These are phyloP conservation scores for Nomada ferruginata DNA, from an alignment of 2,888 invertebrate genomes.

Conservation along the genomic window DNA sequence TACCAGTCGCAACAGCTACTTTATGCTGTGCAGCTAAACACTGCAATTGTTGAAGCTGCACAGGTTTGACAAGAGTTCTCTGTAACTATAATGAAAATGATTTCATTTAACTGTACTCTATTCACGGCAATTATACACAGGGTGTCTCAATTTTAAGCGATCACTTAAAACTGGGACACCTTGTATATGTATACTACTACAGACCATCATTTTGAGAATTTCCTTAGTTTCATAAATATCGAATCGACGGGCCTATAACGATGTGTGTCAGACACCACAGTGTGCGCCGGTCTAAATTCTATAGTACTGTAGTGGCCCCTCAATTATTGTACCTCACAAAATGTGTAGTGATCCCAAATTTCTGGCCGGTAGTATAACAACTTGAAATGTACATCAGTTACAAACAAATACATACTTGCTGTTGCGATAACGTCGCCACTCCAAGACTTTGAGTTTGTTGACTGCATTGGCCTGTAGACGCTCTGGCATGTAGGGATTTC, in stretches of 20 bases:
- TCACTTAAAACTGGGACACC: too few species aligned
- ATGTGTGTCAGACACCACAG: too few species aligned
- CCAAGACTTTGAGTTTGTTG: conserved; percentile 81
- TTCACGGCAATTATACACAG: not conserved
- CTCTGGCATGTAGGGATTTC: conserved; percentile 81
- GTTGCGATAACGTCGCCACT: conserved; percentile 80
- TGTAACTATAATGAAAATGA: conserved; percentile 65
- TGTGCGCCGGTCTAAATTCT: too few species aligned
- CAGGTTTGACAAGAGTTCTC: conserved; percentile 76
- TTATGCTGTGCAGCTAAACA: conserved; percentile 83
- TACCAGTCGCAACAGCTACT: conserved; percentile 78
- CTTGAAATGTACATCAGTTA: conserved; percentile 9
- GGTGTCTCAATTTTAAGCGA: too few species aligned
- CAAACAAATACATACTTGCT: conserved; percentile 76
- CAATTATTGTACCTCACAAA: too few species aligned
- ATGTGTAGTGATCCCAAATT: too few species aligned
- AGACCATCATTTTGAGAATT: not conserved
- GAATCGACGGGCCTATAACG: too few species aligned
- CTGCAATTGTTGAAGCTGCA: conserved; percentile 81
- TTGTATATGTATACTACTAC: too few species aligned
- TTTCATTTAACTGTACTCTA: not conserved
- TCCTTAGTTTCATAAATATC: too few species aligned
- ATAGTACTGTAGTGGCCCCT: too few species aligned
- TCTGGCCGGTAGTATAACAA: not conserved
- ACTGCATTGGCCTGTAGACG: conserved; percentile 80